Evolutionary conservation across 1,140 invertebrate genomes (phyloP).

Genomic region (Andricus grossulariae): DNA sequence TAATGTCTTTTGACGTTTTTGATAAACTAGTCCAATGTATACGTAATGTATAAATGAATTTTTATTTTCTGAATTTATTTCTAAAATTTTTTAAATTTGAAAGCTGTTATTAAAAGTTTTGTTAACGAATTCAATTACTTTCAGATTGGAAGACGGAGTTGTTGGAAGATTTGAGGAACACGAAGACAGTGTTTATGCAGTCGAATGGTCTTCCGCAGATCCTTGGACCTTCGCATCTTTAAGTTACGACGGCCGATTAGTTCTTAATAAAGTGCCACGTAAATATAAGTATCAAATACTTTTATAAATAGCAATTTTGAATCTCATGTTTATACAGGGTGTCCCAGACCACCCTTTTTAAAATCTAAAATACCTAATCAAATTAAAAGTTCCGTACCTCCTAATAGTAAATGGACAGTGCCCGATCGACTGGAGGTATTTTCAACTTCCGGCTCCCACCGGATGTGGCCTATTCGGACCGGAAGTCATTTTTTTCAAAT

Average conservation of each 20-base stretch:
- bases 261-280: constrained; percentile 94
- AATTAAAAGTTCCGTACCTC: too few relatives aligned
- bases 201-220: constrained; percentile 97
- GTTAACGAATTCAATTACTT: constrained; percentile 42
- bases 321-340: constrained; percentile 17
- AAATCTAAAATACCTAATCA: too few relatives aligned
- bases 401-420: too few relatives aligned
- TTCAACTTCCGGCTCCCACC: too few relatives aligned
- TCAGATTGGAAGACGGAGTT: constrained; percentile 86
- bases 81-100: neutral
- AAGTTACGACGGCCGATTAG: constrained; percentile 95
- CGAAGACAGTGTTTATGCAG: constrained; percentile 98
- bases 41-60: too few relatives aligned
- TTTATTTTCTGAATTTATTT: too few relatives aligned
- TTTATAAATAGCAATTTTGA: constrained; percentile 74
- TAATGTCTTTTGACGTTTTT: too few relatives aligned
- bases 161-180: constrained; percentile 95
- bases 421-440: too few relatives aligned
- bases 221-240: constrained; percentile 99
- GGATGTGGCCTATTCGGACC: too few relatives aligned
- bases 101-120: constrained; percentile 17
- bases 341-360: too few relatives aligned
- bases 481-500: too few relatives aligned
- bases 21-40: too few relatives aligned
- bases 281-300: constrained; percentile 94